Percentiles rank a stretch among this genome's conserved stretches.
phyloP scores from a whole-genome alignment of 2,113 vertebrate species.

The Mormyrus iriodes region DNA sequence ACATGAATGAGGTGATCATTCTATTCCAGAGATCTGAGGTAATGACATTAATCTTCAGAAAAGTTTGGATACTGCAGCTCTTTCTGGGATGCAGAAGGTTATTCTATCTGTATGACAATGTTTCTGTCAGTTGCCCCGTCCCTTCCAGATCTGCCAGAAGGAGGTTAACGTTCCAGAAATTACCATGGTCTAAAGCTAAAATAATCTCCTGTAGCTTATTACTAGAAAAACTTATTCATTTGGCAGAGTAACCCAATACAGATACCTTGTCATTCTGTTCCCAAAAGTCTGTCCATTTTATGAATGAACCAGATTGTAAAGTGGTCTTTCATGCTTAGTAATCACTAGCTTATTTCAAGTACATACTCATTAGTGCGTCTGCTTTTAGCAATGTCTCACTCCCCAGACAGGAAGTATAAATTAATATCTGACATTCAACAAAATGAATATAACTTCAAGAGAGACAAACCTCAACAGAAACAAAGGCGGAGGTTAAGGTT shows the following conservation, averaged over 20 bases:
- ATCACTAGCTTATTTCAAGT: background rate
- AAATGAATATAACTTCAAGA: background rate
- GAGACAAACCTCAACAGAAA: background rate
- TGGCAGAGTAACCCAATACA: background rate
- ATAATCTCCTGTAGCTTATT: background rate
- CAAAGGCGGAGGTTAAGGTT: slow-evolving; percentile 1
- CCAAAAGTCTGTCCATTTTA: background rate
- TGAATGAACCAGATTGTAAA: background rate
- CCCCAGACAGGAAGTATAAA: background rate
- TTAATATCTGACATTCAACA: background rate
- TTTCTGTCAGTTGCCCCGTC: background rate
- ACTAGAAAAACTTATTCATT: background rate
- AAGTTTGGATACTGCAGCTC: background rate
- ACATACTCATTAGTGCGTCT: background rate
- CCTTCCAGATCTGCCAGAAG: background rate
- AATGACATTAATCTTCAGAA: background rate
- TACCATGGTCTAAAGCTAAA: background rate
- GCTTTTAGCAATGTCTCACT: background rate
- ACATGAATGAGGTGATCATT: background rate
- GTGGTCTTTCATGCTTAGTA: background rate
- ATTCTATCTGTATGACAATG: background rate
- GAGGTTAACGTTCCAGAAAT: background rate
- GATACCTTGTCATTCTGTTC: background rate
- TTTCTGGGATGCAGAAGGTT: background rate
- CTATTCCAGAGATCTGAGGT: background rate